Evolutionary conservation across 2,888 invertebrate species (phyloP), one percentile per base, ranked within the genome.

Genomic region (Brachynemurus nebulosus): DNA sequence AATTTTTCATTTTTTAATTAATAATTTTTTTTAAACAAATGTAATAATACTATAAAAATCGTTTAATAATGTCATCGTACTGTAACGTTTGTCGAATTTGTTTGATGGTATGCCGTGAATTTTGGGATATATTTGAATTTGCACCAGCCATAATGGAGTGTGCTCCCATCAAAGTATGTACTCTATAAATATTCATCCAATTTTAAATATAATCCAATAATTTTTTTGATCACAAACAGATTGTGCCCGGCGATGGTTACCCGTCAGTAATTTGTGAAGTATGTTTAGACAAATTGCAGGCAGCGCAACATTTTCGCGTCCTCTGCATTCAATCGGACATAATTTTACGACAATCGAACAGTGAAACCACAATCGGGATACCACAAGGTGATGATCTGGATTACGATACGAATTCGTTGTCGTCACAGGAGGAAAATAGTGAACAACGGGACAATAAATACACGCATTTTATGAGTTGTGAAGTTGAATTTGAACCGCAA

Each of bases 151-250:
- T 42, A 34, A 42, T 42, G 42, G 42, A 42, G 17, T 42, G 42
- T 34, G 42, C 42, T 14, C 42, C 42, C 9, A 20, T 42, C n/a
- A 33, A 34, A n/a, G 42, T 42, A 42, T 27, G 42, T 42, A 30
- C 30, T 4, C 4, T 4, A 30, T 30, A 30, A 36, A 36, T 5
- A 36, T 7, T 35, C 16, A 18, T 6, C 36, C 11, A 36, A 9
- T 16, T 2, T 35, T 17, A 12, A 36, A 17, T 36, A 36, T n/a
- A 36, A 18, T 16, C 7, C n/a, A 35, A 35, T 17, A 35, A 2
- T 16, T 16, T 36, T 18, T 4, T 33, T 11, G 8, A 23, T 40
- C 18, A 9, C 2, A 14, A 14, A 5, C 18, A 42, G 42, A 42
- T 42, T 34, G n/a, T 42, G 7, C 33, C 33, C 19, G 20, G 20